Percentiles rank a stretch among this genome's conserved stretches.
phyloP scores from a whole-genome alignment of 2,113 vertebrate species.

The Microtus richardsoni region DNA sequence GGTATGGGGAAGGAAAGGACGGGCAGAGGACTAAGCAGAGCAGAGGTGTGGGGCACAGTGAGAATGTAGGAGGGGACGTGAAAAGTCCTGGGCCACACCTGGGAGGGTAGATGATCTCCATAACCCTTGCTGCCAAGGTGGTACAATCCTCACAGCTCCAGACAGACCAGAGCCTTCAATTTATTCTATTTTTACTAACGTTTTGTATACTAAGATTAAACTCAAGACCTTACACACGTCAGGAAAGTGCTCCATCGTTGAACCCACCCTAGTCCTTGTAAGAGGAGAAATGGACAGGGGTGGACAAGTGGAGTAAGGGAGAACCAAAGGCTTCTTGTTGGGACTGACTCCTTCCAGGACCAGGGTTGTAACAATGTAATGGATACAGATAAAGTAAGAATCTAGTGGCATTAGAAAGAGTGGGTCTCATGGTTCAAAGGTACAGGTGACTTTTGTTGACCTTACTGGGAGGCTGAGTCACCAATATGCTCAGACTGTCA shows the following conservation, averaged over 20 bases:
- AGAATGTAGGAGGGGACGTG: neutral
- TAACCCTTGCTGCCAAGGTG: neutral
- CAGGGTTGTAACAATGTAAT: neutral
- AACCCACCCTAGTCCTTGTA: neutral
- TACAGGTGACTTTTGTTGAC: neutral
- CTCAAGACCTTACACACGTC: neutral
- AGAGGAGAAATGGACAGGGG: neutral
- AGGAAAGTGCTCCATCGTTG: neutral
- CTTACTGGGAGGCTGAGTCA: accelerated
- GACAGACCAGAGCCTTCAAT: neutral
- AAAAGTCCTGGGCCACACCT: neutral
- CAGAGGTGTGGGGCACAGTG: accelerated
- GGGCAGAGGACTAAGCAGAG: neutral
- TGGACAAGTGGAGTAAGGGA: neutral
- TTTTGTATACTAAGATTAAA: neutral
- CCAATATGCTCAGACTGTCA: too few species aligned
- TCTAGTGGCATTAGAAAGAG: neutral
- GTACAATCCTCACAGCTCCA: neutral
- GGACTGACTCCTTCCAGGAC: neutral
- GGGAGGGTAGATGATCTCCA: neutral
- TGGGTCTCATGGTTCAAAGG: neutral
- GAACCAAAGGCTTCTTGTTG: neutral
- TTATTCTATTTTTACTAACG: neutral
- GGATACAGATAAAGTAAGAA: neutral
- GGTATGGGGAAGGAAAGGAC: neutral